Evolutionary conservation across 2,888 invertebrate genomes (phyloP).

Genomic region (Vesta saturnalis): DNA sequence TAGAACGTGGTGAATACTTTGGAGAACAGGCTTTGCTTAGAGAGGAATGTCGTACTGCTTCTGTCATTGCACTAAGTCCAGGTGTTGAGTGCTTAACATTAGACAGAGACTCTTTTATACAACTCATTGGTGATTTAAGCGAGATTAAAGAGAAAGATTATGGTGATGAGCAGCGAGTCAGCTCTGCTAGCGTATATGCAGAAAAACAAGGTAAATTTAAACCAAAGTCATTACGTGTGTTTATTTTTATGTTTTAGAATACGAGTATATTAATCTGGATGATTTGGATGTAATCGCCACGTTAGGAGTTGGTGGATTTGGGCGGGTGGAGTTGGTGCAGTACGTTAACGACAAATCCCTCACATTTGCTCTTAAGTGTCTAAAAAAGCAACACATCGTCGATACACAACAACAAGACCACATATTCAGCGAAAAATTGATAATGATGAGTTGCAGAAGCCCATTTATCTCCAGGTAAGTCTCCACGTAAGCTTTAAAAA

Average conservation of each 20-base stretch:
- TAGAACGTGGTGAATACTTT: conserved; percentile 71
- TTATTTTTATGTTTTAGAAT: conserved; percentile 52
- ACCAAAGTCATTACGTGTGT: too few species aligned
- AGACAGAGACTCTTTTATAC: conserved; percentile 75
- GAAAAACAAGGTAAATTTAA: conserved; percentile 50
- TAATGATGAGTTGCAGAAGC: conserved; percentile 74
- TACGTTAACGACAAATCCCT: conserved; percentile 62
- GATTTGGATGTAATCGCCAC: conserved; percentile 74
- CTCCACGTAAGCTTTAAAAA: not conserved
- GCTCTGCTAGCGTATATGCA: conserved; percentile 57
- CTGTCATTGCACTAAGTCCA: conserved; percentile 71
- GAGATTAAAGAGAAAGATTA: conserved; percentile 80
- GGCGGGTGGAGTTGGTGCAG: conserved; percentile 72
- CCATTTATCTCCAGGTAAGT: conserved; percentile 78
- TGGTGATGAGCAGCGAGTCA: conserved; percentile 69
- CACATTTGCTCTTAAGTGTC: conserved; percentile 74
- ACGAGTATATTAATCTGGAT: conserved; percentile 62
- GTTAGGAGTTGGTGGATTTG: conserved; percentile 77
- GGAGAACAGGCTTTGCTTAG: conserved; percentile 73
- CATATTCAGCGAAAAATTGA: conserved; percentile 74
- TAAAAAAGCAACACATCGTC: conserved; percentile 78
- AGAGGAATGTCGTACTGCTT: conserved; percentile 75
- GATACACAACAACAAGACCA: conserved; percentile 80
- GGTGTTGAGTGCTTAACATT: conserved; percentile 73
- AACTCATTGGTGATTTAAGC: conserved; percentile 79